These are phyloP conservation scores for Aromia moschata DNA, from an alignment of 2,888 invertebrate genomes.

Conservation along the genomic window DNA sequence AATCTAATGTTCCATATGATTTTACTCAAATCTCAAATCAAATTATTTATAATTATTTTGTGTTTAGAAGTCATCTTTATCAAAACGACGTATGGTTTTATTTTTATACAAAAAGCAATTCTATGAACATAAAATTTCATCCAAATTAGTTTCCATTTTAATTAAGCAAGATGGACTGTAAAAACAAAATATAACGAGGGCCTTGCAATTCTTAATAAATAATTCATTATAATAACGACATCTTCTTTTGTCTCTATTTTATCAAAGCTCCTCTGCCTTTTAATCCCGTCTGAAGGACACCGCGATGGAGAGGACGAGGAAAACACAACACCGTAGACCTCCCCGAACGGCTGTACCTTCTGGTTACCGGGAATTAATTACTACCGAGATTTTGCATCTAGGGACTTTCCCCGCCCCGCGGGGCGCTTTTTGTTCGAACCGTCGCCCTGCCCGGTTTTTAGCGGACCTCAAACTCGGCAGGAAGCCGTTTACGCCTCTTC, in stretches of 20 bases:
- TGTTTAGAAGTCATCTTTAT: no score
- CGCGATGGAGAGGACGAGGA: slow-evolving; percentile 1
- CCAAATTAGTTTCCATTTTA: slow-evolving; percentile 6
- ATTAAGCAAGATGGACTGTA: slow-evolving; percentile 10
- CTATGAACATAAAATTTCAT: no score
- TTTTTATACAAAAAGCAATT: no score
- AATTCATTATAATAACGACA: slow-evolving; percentile 29
- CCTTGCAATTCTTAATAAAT: slow-evolving; percentile 23
- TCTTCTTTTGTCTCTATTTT: slow-evolving; percentile 32
- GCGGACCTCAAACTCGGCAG: slow-evolving; percentile 32
- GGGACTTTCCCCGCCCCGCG: slow-evolving; percentile 25
- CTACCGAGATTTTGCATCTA: slow-evolving; percentile 42
- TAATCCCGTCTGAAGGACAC: slow-evolving; percentile 31
- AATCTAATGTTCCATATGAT: no score
- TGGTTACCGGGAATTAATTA: slow-evolving; percentile 47
- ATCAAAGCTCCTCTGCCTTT: slow-evolving; percentile 21
- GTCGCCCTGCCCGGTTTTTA: slow-evolving; percentile 22
- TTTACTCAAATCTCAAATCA: no score
- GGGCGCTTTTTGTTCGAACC: slow-evolving; percentile 26
- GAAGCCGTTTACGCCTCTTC: slow-evolving; percentile 19
- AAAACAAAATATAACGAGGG: slow-evolving; percentile 15
- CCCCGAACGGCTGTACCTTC: slow-evolving; percentile 23
- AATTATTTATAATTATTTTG: no score
- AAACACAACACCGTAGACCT: slow-evolving; percentile 20
- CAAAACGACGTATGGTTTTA: no score